Evolutionary conservation across 2,797 vertebrate genomes (phyloP).

Genomic region (Anas acuta): DNA sequence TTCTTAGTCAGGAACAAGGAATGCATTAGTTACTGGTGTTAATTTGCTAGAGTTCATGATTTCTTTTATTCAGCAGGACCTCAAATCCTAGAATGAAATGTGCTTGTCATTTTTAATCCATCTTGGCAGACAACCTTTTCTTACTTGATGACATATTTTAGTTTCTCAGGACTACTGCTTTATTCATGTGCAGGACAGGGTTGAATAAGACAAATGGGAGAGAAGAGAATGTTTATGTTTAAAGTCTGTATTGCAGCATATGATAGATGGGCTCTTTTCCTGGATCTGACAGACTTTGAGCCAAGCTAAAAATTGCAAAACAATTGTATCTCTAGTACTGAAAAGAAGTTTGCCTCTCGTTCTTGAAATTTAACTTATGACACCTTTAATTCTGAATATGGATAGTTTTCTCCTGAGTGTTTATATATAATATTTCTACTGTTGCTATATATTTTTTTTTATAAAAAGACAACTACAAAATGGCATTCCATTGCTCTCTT

Average conservation of each 20-base stretch:
- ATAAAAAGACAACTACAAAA: not conserved
- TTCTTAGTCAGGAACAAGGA: not conserved
- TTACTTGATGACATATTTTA: not conserved
- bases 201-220: slow-evolving; percentile 4
- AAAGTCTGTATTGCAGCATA: not conserved
- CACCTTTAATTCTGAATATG: not conserved
- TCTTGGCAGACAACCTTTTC: not conserved
- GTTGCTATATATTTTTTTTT: not conserved
- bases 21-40: not conserved
- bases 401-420: not conserved
- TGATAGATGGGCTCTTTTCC: not conserved
- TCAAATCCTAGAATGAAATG: not conserved
- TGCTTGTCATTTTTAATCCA: not conserved
- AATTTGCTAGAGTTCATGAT: not conserved
- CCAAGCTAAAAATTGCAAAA: not conserved
- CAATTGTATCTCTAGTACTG: not conserved
- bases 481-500: not conserved
- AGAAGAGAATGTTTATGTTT: slow-evolving; percentile 11
- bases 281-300: not conserved
- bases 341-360: not conserved
- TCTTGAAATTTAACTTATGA: not conserved
- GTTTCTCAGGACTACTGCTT: not conserved
- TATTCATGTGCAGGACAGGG: not conserved
- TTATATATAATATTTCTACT: not conserved
- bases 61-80: not conserved